Base-by-base conservation (phyloP, 92 coral and sea anemone species). In the Scolanthus callimorphus region DNA sequence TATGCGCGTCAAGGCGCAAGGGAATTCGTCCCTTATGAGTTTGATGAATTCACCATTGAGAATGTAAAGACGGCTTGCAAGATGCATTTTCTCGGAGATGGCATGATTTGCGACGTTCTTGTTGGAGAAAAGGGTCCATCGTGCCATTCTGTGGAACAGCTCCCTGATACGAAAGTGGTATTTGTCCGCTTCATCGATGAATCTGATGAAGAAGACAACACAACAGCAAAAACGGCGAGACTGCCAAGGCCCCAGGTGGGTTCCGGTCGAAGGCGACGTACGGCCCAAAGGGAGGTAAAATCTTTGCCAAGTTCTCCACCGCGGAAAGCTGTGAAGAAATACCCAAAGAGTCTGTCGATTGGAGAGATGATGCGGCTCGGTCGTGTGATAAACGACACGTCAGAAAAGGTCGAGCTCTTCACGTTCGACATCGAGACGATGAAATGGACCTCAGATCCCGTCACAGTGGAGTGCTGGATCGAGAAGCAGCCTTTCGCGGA, bases 401-500 rank as follows among this genome's bases (percentile, higher is more conserved):
- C 27, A 19, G 37, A 3, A 25, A 23, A 19, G 6, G 17, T 46
- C 11, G 17, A 46, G 11, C 43, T 34, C 9, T 34, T 23, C 29
- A 19, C 44, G 17, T 67, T 69, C 57, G 76, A 69, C 41, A 28
- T 57, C 26, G 48, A 69, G 12, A 27, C 15, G 25, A 69, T 69
- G 76, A 60, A 31, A 24, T 69, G 66, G 57, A 56, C 11, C 52
- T 6, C 11, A 6, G 11, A 21, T 10, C 52, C 52, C 8, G 4
- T 9, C 17, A 19, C 11, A 20, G 74, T 56, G 38, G 66, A 67
- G 28, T 67, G 55, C 20, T 21, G 20, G 19, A 41, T 60, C 61
- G 30, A 45, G 28, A 71, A 39, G 1, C 53, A 60, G 29, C 70
- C 70, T 44, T 59, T 59, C 37, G 65, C 51, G 26, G 20, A 29